phyloP scores from a whole-genome alignment of 2,888 invertebrate species.

The Acleris holmiana region DNA sequence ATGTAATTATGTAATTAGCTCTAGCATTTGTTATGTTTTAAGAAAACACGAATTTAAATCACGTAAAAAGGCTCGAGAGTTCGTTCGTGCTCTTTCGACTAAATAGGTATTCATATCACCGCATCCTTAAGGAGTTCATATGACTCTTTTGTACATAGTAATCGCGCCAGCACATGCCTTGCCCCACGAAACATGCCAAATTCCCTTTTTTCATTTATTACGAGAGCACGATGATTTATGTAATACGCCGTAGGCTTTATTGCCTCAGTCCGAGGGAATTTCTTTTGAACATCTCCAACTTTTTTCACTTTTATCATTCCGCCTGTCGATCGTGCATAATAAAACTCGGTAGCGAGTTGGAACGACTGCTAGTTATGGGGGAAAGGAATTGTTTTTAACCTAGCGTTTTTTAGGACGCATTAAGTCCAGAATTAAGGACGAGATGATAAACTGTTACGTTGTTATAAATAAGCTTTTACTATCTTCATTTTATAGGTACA shows the following conservation, averaged over 20 bases:
- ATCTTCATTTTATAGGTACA: too few species aligned
- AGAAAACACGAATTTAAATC: too few species aligned
- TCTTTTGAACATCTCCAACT: constrained; percentile 57
- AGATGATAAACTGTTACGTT: background rate
- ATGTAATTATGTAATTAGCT: too few species aligned
- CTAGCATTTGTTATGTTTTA: too few species aligned
- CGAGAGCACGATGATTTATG: constrained; percentile 76
- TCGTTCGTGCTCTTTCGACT: too few species aligned
- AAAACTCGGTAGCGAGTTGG: constrained; percentile 12
- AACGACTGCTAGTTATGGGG: constrained; percentile 14
- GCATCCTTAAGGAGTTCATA: background rate
- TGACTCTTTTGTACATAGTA: background rate
- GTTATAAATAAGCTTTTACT: background rate
- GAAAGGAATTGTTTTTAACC: constrained; percentile 13
- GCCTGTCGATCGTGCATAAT: constrained; percentile 46
- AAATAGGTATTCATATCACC: background rate
- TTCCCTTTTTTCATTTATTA: constrained; percentile 72
- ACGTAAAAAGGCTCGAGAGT: too few species aligned
- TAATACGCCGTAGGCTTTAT: constrained; percentile 75
- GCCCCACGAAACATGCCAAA: constrained; percentile 55
- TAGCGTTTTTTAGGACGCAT: background rate
- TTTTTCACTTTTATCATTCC: constrained; percentile 65
- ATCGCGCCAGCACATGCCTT: constrained; percentile 14
- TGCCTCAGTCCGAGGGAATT: constrained; percentile 61
- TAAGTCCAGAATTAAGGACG: background rate